Percentiles rank a stretch among this genome's conserved stretches.
phyloP scores from a whole-genome alignment of 1,140 invertebrate species.

The Tetraneura akinire region DNA sequence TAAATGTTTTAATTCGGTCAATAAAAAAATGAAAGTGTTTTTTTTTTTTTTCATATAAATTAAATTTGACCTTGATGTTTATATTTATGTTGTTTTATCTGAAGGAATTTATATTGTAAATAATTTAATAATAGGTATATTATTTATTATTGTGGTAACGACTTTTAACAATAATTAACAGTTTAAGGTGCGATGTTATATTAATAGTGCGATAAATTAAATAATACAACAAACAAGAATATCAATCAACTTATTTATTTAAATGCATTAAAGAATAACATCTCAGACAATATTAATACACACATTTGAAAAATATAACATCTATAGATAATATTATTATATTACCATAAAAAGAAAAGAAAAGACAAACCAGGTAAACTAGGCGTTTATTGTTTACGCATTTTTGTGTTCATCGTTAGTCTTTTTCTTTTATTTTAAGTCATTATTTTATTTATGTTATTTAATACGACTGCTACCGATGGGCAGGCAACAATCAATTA shows the following conservation, averaged over 20 bases:
- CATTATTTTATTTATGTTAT: too few species aligned
- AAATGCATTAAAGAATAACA: not conserved
- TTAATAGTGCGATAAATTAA: not conserved
- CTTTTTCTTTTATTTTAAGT: too few species aligned
- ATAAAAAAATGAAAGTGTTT: slow-evolving; percentile 20
- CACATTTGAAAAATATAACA: slow-evolving; percentile 26
- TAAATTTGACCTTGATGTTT: not conserved
- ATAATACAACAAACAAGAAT: not conserved
- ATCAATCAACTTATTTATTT: slow-evolving; percentile 27
- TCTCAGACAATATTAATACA: not conserved
- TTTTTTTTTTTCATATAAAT: not conserved
- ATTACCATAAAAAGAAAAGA: not conserved
- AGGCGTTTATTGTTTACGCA: too few species aligned
- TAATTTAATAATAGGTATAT: too few species aligned
- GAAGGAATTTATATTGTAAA: not conserved
- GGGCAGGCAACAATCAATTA: too few species aligned
- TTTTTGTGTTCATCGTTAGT: too few species aligned
- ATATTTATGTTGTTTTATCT: too few species aligned
- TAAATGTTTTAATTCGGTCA: not conserved
- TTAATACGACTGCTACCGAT: too few species aligned
- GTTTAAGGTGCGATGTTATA: too few species aligned
- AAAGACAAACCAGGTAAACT: not conserved
- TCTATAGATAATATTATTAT: not conserved
- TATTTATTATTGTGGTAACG: not conserved
- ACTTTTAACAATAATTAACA: not conserved